Evolutionary conservation across 2,113 vertebrate genomes (phyloP).

Genomic region (Forbesichthys agassizii): DNA sequence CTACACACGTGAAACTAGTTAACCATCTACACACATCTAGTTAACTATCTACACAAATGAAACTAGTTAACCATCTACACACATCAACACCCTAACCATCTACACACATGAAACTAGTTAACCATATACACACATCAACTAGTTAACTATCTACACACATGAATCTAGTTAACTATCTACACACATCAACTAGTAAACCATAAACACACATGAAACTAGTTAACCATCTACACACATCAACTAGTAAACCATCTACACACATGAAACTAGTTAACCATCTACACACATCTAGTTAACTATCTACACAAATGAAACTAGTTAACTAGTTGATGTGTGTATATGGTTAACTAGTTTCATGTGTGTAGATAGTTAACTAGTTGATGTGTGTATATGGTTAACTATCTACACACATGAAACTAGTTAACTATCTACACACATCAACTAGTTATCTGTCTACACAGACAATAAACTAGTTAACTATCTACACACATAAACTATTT

Average conservation of each 20-base stretch:
- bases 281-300: background rate
- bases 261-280: slow-evolving; percentile 79
- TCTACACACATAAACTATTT: background rate
- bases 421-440: background rate
- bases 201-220: no score
- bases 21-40: background rate
- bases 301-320: no score
- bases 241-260: background rate
- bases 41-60: slow-evolving; percentile 10
- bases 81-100: background rate
- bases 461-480: slow-evolving; percentile 22
- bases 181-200: background rate
- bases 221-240: no score
- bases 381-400: no score
- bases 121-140: background rate
- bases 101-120: background rate
- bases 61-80: slow-evolving; percentile 21
- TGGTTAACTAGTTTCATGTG: no score
- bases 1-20: background rate
- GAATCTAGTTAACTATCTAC: background rate
- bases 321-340: no score
- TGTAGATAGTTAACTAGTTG: no score
- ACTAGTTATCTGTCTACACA: slow-evolving; percentile 13
- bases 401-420: no score
- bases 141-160: background rate